Evolutionary conservation across 2,888 invertebrate species (phyloP), one percentile per base, ranked within the genome.

Genomic region (Ectemnius lituratus): DNA sequence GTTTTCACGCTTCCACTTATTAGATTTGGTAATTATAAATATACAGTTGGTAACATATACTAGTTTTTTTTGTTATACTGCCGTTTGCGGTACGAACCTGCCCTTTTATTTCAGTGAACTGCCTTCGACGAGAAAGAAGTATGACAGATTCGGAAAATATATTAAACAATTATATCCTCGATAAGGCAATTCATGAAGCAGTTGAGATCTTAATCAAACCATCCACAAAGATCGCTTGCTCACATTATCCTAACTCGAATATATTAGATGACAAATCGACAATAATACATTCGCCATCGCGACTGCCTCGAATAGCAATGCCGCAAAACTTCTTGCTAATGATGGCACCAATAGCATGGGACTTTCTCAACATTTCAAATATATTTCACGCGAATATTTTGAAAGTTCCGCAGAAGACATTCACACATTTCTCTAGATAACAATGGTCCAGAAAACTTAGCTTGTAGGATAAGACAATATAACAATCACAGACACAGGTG

Each of bases 291-390:
- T 37, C 37, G 37, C 37, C 37, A 2, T 6, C 37, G 37, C 8
- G 37, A 37, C 8, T 8, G 37, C 11, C 37, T 37, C 37, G 11
- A 37, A 52, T 52, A 14, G 8, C 52, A 14, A 52, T 52, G 5
- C 16, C 68, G 5, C 76, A 77, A 20, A 67, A 76, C 59, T 84
- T 85, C 58, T 56, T 84, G 47, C 71, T 78, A 20, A 76, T 67
- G 74, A 85, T 84, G 83, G 62, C 83, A 56, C 65, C 69, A 45
- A 70, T 85, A 52, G 84, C 84, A 16, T 85, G 85, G 85, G 74
- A 83, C 27, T 83, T 85, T 62, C 52, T 85, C 27, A 82, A 84
- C 52, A 23, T 84, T 71, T 76, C 76, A 13, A 76, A 72, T 27
- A 58, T 78, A 27, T 82, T 67, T 65, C 70, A 67, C 46, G 62